phyloP scores from a whole-genome alignment of 2,113 vertebrate species.

The Takifugu flavidus region DNA sequence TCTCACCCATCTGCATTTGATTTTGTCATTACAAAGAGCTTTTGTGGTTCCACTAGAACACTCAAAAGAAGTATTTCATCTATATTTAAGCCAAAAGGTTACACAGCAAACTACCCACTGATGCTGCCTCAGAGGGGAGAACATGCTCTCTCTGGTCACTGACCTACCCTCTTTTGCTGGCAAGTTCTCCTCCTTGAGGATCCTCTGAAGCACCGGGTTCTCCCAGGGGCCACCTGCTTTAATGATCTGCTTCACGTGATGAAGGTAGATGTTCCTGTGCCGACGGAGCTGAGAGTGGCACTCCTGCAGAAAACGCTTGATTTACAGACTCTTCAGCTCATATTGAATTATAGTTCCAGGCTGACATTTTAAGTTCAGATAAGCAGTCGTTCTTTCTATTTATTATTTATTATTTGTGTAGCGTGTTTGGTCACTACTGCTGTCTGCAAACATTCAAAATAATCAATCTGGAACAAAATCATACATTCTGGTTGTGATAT shows the following conservation, averaged over 20 bases:
- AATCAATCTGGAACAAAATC: too few relatives aligned
- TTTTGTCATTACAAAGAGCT: too few relatives aligned
- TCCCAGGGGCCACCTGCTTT: constrained; percentile 96
- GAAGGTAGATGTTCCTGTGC: constrained; percentile 90
- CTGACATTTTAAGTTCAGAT: not conserved
- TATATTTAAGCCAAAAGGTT: too few relatives aligned
- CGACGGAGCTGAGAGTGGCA: constrained; percentile 86
- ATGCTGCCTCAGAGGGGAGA: not conserved
- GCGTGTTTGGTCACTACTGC: too few relatives aligned
- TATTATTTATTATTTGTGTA: too few relatives aligned
- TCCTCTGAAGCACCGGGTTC: constrained; percentile 86
- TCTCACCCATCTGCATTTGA: too few relatives aligned
- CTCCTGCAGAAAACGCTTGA: constrained; percentile 70
- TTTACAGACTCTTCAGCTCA: not conserved
- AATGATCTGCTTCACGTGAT: constrained; percentile 88
- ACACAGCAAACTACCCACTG: not conserved
- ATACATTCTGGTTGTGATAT: too few relatives aligned
- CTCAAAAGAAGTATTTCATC: too few relatives aligned
- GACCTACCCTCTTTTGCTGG: constrained; percentile 78
- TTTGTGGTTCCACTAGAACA: too few relatives aligned
- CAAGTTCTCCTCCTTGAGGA: constrained; percentile 84
- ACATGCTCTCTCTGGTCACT: not conserved
- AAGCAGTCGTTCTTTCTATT: not conserved
- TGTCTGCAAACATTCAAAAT: too few relatives aligned
- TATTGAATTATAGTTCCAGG: not conserved